A percentile compares a stretch with the other conserved stretches of the same genome.
Conservation (phyloP, 92 coral and sea anemone species). For the Siderastrea radians region DNA sequence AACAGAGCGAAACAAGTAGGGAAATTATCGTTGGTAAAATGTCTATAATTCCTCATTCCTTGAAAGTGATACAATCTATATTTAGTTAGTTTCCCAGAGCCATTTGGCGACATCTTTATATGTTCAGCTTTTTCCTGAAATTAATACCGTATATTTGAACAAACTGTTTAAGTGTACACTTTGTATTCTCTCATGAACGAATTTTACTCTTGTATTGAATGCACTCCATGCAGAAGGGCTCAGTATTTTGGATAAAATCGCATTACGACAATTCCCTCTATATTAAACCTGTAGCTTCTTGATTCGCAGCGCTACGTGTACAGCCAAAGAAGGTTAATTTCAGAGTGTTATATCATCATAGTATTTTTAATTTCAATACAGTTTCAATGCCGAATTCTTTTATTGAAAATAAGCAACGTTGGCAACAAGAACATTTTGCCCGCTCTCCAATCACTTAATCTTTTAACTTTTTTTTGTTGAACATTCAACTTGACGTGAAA, state of each 20-base stretch:
- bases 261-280: background rate
- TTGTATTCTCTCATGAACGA: background rate
- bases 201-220: background rate
- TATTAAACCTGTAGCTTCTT: background rate
- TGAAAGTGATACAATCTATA: background rate
- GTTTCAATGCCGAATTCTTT: background rate
- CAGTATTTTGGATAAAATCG: background rate
- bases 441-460: background rate
- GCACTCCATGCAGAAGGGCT: background rate
- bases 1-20: background rate
- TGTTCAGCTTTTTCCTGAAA: background rate
- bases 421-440: background rate
- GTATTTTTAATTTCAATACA: background rate
- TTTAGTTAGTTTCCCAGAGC: background rate
- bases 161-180: background rate
- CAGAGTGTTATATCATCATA: background rate
- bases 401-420: background rate
- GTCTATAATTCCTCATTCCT: conserved; percentile 12
- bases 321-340: background rate
- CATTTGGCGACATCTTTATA: conserved; percentile 10
- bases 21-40: background rate
- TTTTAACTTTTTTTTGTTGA: background rate
- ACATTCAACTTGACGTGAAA: background rate
- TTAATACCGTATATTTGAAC: background rate
- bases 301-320: background rate